Evolutionary conservation across 2,888 invertebrate genomes (phyloP).

Genomic region (Archips xylosteana): DNA sequence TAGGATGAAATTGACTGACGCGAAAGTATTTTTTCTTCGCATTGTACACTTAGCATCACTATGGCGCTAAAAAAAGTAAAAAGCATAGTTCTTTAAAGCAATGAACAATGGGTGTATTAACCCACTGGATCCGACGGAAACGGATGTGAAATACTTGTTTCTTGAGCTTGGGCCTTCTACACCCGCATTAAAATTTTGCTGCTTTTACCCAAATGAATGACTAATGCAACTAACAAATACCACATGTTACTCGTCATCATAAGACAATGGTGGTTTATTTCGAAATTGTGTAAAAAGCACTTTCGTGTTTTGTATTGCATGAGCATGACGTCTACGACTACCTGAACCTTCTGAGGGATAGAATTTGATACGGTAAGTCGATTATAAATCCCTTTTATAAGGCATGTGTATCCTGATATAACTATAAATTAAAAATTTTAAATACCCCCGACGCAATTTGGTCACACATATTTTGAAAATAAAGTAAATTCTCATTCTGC

Average conservation of each 20-base stretch:
- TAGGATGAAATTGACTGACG: not conserved
- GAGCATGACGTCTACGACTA: not conserved
- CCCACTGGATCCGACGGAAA: slow-evolving; percentile 29
- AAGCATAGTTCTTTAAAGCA: slow-evolving; percentile 18
- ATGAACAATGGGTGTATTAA: slow-evolving; percentile 32
- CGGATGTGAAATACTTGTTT: slow-evolving; percentile 38
- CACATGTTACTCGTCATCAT: slow-evolving; percentile 33
- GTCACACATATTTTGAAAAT: too few relatives aligned
- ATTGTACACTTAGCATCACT: not conserved
- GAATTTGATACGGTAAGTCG: not conserved
- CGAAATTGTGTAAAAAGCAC: not conserved
- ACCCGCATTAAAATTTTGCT: slow-evolving; percentile 29
- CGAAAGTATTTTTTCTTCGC: not conserved
- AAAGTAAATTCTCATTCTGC: too few relatives aligned
- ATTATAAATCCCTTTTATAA: not conserved
- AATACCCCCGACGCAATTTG: too few relatives aligned
- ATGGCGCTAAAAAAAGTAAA: slow-evolving; percentile 5
- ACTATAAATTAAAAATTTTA: not conserved
- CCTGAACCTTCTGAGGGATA: not conserved
- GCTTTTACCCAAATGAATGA: slow-evolving; percentile 41
- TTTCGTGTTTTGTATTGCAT: not conserved
- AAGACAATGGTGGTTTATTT: not conserved
- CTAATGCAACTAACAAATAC: slow-evolving; percentile 35
- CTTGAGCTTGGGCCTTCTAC: slow-evolving; percentile 13
- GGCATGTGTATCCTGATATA: not conserved